Base-by-base conservation (phyloP, 2,797 vertebrate species). In the Hydrocynus forskahlii region DNA sequence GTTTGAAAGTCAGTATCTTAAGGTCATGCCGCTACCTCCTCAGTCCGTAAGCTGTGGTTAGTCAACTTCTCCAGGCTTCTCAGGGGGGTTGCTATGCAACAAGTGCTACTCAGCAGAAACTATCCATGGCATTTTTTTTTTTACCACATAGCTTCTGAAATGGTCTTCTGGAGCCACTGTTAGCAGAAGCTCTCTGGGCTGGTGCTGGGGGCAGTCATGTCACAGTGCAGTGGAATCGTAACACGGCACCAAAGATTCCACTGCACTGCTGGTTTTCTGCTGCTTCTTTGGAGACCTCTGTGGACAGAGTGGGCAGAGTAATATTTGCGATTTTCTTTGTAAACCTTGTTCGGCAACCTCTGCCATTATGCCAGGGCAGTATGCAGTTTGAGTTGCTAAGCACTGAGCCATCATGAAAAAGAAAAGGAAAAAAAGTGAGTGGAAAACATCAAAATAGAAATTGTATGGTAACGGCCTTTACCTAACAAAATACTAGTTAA, bases 91-190 rank as follows among this genome's bases (percentile, higher is more conserved):
- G 80, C 76, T 62, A 66, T 66, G 79, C 78, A 68, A 78, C 79
- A 55, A 74, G 35, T n/a, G 62, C 45, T 73, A 5, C 78, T 83
- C 77, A 75, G 76, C 74, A 48, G 77, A 85, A 86, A 81, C 57
- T 52, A 80, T 83, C 63, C 4, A n/a, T 64, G 81, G 76, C 60
- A 78, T 84, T 86, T 43, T 29, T 29, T 35, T 35, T 48, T 86
- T 80, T 86, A 86, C 70, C 9, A 63, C 76, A 64, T 38, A 45
- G 38, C n/a, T 7, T 23, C 21, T 54, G 25, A 35, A 63, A 62
- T 62, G 29, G 23, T 17, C 12, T 66, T 60, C 38, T 16, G 13
- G 12, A 52, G 35, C 63, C 57, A 54, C 62, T 69, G 17, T 48
- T 40, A 59, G 57, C 35, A 66, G 59, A n/a, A 21, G 21, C 73